These are phyloP conservation scores for Drosophila koepferae DNA, from an alignment of 2,888 invertebrate genomes.

Conservation along the genomic window DNA sequence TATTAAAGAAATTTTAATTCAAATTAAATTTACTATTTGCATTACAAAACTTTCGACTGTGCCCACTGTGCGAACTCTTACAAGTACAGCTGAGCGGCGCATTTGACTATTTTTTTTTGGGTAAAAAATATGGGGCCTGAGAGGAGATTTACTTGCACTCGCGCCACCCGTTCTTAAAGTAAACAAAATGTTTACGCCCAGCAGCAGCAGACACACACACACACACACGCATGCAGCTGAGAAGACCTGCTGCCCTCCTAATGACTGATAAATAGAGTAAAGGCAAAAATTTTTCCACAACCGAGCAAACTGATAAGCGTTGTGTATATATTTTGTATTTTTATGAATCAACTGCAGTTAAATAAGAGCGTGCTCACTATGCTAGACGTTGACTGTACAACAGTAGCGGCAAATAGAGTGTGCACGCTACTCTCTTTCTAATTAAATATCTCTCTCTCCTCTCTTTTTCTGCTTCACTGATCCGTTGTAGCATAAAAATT, in stretches of 20 bases:
- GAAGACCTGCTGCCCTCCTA: constrained; percentile 30
- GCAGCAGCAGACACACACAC: constrained; percentile 18
- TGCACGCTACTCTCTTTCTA: neutral
- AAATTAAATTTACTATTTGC: neutral
- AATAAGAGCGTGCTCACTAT: constrained; percentile 27
- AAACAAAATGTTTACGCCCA: constrained; percentile 41
- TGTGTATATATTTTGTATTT: constrained; percentile 19
- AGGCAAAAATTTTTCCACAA: constrained; percentile 54
- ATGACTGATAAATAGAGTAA: constrained; percentile 46
- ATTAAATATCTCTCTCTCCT: neutral
- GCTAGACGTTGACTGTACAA: constrained; percentile 49
- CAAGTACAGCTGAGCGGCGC: constrained; percentile 1
- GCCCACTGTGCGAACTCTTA: constrained; percentile 10
- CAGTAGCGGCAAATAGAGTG: constrained; percentile 22
- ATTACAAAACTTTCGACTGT: neutral
- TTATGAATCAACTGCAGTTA: constrained; percentile 59
- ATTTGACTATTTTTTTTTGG: neutral
- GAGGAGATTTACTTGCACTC: constrained; percentile 12
- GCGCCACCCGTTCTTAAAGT: constrained; percentile 29
- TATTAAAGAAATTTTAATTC: neutral
- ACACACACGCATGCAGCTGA: neutral
- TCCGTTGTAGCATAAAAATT: constrained; percentile 64
- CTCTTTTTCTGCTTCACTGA: neutral
- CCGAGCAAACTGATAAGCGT: constrained; percentile 42
- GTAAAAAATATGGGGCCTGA: neutral